Conservation (phyloP, 2,888 invertebrate species). For the Carterocephalus palaemon region DNA sequence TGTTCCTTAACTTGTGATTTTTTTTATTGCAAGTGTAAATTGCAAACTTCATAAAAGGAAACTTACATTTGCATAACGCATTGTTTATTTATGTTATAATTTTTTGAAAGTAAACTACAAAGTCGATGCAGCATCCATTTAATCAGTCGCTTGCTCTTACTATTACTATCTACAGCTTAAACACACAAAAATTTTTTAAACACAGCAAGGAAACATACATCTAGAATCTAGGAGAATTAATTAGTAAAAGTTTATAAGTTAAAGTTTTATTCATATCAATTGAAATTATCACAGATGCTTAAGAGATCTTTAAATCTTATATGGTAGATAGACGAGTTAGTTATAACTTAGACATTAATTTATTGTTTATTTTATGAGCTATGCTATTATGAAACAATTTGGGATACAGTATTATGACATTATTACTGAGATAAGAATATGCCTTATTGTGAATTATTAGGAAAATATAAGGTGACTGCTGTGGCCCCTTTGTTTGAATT, state of each 20-base stretch:
- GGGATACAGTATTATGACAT: constrained; percentile 11
- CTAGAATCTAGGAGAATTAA: constrained; percentile 42
- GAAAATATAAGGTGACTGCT: no score
- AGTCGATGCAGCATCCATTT: constrained; percentile 55
- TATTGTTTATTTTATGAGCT: constrained; percentile 33
- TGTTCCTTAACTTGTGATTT: no score
- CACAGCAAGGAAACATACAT: constrained; percentile 51
- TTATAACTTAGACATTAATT: constrained; percentile 42
- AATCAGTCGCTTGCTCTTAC: constrained; percentile 53
- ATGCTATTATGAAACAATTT: constrained; percentile 28
- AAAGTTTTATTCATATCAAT: constrained; percentile 68
- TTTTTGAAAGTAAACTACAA: constrained; percentile 15
- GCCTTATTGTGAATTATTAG: no score
- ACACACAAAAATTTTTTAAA: constrained; percentile 42
- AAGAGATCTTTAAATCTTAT: constrained; percentile 76
- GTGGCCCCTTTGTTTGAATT: no score
- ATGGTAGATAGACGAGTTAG: constrained; percentile 65
- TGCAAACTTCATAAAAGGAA: no score
- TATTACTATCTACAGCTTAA: constrained; percentile 37
- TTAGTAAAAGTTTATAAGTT: constrained; percentile 67
- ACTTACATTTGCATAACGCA: no score
- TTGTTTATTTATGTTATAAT: no score
- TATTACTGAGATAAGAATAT: background rate
- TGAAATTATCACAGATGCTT: constrained; percentile 76
- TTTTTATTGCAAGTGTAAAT: no score